Evolutionary conservation across 2,113 vertebrate genomes (phyloP).

Genomic region (Rhynchopsitta pachyrhyncha): DNA sequence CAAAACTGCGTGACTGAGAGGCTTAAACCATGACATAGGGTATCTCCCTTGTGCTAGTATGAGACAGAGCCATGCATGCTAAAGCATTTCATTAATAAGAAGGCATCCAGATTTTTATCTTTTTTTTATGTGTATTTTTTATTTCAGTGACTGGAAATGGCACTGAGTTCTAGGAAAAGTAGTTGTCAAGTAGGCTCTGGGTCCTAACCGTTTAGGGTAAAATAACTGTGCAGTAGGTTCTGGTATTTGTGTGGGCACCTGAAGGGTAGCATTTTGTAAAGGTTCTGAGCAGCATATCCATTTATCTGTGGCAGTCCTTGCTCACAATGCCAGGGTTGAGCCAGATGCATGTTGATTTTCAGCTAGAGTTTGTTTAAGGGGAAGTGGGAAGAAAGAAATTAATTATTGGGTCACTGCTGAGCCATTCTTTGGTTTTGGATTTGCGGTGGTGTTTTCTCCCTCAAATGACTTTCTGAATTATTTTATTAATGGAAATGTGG

Average conservation of each 20-base stretch:
- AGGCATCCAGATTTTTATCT: accelerated
- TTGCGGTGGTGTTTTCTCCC: background rate
- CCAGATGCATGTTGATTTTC: background rate
- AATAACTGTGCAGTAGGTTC: background rate
- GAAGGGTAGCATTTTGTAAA: background rate
- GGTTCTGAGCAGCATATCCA: background rate
- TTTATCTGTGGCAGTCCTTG: background rate
- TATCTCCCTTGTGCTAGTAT: background rate
- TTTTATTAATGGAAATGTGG: conserved; percentile 47
- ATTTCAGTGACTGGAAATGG: background rate
- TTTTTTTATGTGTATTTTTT: background rate
- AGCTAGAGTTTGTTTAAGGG: background rate
- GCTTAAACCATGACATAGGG: too few species aligned
- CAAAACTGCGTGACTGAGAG: too few species aligned
- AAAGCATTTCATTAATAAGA: background rate
- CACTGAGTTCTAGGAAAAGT: background rate
- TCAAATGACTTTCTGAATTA: background rate
- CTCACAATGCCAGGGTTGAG: background rate
- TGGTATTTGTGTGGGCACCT: background rate
- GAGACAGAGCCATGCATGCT: background rate
- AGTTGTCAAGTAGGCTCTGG: background rate
- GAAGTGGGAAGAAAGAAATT: conserved; percentile 13
- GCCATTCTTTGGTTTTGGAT: background rate
- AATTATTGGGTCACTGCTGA: conserved; percentile 3
- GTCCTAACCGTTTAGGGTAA: background rate